Conservation (phyloP, 1,140 invertebrate species). For the Triops cancriformis region DNA sequence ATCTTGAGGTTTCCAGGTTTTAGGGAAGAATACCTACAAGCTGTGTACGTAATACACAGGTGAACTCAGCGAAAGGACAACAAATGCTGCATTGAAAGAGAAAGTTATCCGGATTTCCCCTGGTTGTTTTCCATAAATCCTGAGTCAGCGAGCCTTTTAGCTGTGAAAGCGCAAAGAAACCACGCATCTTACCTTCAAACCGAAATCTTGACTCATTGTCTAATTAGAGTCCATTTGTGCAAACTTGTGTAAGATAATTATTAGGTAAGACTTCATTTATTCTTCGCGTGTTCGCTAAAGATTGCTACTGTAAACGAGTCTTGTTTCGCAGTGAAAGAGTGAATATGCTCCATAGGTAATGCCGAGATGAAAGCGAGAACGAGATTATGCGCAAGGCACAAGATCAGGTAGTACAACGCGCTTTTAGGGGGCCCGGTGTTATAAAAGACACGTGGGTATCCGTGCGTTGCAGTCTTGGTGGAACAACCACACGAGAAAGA, state of each 20-base stretch:
- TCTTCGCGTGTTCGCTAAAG: neutral
- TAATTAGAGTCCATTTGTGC: too few species aligned
- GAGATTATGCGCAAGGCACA: neutral
- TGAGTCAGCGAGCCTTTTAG: neutral
- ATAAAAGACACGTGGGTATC: conserved; percentile 13
- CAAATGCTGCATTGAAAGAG: neutral
- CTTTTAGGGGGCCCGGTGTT: neutral
- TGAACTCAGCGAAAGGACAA: neutral
- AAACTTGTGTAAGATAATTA: too few species aligned
- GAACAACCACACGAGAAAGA: neutral
- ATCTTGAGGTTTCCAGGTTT: neutral
- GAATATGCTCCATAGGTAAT: neutral
- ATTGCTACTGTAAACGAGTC: neutral
- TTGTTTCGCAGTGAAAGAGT: neutral
- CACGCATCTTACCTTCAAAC: neutral
- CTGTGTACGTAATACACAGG: neutral
- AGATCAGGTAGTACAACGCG: neutral
- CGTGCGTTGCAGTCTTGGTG: neutral
- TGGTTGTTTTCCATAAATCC: neutral
- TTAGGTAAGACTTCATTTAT: too few species aligned
- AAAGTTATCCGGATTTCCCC: neutral
- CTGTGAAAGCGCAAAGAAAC: neutral
- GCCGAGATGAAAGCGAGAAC: neutral
- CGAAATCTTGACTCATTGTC: too few species aligned
- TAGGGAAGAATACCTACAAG: neutral